Percentiles rank a stretch among this genome's conserved stretches.
phyloP scores from a whole-genome alignment of 2,888 invertebrate species.

The Dendrolimus houi region DNA sequence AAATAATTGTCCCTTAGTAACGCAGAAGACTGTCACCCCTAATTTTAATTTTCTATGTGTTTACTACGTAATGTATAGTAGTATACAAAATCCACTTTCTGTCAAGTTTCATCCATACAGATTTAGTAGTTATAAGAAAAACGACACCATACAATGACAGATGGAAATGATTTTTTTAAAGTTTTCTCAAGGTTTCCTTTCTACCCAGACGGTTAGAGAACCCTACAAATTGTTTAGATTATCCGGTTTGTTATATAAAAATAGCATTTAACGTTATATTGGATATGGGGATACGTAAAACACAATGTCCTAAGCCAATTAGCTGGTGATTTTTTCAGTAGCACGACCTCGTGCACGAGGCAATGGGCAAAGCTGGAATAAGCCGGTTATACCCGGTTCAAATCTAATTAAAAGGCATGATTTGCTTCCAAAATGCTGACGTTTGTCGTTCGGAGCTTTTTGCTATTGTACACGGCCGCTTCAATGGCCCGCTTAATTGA shows the following conservation, averaged over 20 bases:
- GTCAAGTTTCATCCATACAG: no score
- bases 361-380: constrained; percentile 63
- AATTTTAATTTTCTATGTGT: no score
- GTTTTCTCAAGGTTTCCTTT: background rate
- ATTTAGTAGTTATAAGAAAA: no score
- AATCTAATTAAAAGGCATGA: constrained; percentile 72
- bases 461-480: constrained; percentile 39
- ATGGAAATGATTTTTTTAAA: no score
- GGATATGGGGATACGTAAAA: constrained; percentile 64
- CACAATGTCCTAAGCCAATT: constrained; percentile 70
- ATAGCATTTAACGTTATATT: constrained; percentile 57
- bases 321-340: constrained; percentile 70
- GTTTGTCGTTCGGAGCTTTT: constrained; percentile 58
- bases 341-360: constrained; percentile 51
- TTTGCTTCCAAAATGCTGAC: constrained; percentile 67
- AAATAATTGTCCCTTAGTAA: no score
- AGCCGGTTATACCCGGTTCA: constrained; percentile 68
- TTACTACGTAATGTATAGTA: no score
- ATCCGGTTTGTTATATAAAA: constrained; percentile 33
- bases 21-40: no score
- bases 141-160: no score
- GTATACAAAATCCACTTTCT: no score
- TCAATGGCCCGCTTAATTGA: constrained; percentile 51
- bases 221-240: background rate
- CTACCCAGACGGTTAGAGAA: background rate